These are phyloP conservation scores for Drosophila nasuta DNA, from an alignment of 1,140 invertebrate genomes.

Conservation along the genomic window DNA sequence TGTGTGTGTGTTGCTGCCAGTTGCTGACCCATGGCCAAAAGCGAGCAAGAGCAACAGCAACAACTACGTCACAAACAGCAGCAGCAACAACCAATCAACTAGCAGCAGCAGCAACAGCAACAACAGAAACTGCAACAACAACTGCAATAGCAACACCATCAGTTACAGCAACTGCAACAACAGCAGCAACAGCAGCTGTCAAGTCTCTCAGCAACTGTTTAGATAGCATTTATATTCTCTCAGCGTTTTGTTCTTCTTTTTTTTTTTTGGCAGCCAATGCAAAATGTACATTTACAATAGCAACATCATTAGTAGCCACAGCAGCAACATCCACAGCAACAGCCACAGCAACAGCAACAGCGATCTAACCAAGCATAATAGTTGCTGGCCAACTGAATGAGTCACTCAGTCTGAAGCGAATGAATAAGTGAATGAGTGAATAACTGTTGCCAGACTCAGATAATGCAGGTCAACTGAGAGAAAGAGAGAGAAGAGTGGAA, in stretches of 20 bases:
- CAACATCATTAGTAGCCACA: constrained; percentile 17
- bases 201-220: constrained; percentile 38
- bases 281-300: constrained; percentile 27
- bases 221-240: constrained; percentile 11
- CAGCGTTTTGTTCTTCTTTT: too few species aligned
- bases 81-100: not conserved
- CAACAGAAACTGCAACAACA: too few species aligned
- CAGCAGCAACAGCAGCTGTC: constrained; percentile 34
- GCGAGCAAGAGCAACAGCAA: constrained; percentile 5
- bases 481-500: too few species aligned
- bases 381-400: constrained; percentile 27
- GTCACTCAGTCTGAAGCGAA: not conserved
- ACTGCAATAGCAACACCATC: constrained; percentile 5
- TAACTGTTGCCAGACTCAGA: constrained; percentile 19
- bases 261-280: constrained; percentile 4
- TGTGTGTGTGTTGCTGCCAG: not conserved
- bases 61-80: not conserved
- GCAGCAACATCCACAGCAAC: constrained; percentile 28
- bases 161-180: constrained; percentile 15
- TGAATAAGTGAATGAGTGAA: constrained; percentile 9
- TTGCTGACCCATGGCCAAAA: constrained; percentile 9
- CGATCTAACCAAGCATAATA: constrained; percentile 16
- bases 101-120: too few species aligned
- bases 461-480: constrained; percentile 50
- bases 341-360: constrained; percentile 8